Evolutionary conservation across 2,113 vertebrate species (phyloP).

Genomic region (Pungitius pungitius): DNA sequence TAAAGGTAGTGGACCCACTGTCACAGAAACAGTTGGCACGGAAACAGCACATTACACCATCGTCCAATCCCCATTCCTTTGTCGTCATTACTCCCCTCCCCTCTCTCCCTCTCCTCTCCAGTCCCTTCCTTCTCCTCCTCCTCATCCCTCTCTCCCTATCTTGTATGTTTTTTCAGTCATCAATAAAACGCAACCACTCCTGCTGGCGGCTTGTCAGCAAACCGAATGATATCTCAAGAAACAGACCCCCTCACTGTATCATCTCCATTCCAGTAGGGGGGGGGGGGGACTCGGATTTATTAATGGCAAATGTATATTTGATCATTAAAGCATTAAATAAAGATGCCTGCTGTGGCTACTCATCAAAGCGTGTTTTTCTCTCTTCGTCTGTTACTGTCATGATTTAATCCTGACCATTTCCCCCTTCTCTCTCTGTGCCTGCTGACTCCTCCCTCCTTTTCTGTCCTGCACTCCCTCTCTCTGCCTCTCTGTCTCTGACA

Average conservation of each 20-base stretch:
- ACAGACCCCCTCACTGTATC: conserved; percentile 22
- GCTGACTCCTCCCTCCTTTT: conserved; percentile 79
- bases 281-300: conserved; percentile 20
- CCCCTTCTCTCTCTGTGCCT: conserved; percentile 66
- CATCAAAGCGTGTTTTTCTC: conserved; percentile 52
- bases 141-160: conserved; percentile 64
- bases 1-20: conserved; percentile 79
- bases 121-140: conserved; percentile 46
- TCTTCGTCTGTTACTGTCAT: conserved; percentile 61
- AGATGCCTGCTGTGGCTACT: conserved; percentile 44
- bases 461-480: conserved; percentile 74
- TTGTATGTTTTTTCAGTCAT: conserved; percentile 77
- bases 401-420: conserved; percentile 78
- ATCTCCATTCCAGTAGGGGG: conserved; percentile 15
- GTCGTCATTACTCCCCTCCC: conserved; percentile 72
- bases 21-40: conserved; percentile 85
- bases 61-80: conserved; percentile 75
- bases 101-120: conserved; percentile 41
- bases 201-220: conserved; percentile 53
- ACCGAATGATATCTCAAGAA: conserved; percentile 28
- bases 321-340: conserved; percentile 44
- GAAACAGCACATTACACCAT: conserved; percentile 83
- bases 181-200: conserved; percentile 80
- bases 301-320: conserved; percentile 49
- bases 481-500: conserved; percentile 72